Evolutionary conservation across 1,140 invertebrate species (phyloP).

Genomic region (Drosophila tani): DNA sequence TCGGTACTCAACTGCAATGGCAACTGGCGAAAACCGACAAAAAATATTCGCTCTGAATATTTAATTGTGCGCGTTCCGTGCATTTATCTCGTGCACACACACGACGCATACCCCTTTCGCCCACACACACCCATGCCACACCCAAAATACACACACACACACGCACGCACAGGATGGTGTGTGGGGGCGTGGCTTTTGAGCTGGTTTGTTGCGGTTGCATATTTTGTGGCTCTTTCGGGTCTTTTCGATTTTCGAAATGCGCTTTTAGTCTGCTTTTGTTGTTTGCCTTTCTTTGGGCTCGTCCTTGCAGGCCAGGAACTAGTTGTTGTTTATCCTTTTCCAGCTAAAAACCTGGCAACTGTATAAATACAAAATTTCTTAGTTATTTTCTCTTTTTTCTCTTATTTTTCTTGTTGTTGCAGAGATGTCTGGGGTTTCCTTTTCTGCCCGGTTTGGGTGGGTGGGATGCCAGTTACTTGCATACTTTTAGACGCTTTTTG

Average conservation of each 20-base stretch:
- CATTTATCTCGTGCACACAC: slow-evolving; percentile 56
- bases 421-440: slow-evolving; percentile 23
- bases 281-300: slow-evolving; percentile 68
- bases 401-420: slow-evolving; percentile 10
- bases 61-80: slow-evolving; percentile 74
- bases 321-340: slow-evolving; percentile 38
- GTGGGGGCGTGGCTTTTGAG: slow-evolving; percentile 45
- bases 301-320: slow-evolving; percentile 34
- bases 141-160: background rate
- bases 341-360: slow-evolving; percentile 63
- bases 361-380: slow-evolving; percentile 56
- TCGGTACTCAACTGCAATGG: slow-evolving; percentile 40
- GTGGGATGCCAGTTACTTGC: slow-evolving; percentile 24
- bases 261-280: slow-evolving; percentile 67
- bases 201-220: slow-evolving; percentile 66
- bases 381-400: slow-evolving; percentile 35
- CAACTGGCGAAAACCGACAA: slow-evolving; percentile 45
- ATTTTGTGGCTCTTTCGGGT: slow-evolving; percentile 69
- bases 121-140: background rate
- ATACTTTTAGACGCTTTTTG: slow-evolving; percentile 46
- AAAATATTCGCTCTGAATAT: slow-evolving; percentile 80
- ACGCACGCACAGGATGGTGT: background rate
- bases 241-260: slow-evolving; percentile 78
- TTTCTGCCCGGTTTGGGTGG: slow-evolving; percentile 9
- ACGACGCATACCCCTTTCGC: background rate